phyloP scores from a whole-genome alignment of 1,140 invertebrate genomes.

The Drosophila tropicalis region DNA sequence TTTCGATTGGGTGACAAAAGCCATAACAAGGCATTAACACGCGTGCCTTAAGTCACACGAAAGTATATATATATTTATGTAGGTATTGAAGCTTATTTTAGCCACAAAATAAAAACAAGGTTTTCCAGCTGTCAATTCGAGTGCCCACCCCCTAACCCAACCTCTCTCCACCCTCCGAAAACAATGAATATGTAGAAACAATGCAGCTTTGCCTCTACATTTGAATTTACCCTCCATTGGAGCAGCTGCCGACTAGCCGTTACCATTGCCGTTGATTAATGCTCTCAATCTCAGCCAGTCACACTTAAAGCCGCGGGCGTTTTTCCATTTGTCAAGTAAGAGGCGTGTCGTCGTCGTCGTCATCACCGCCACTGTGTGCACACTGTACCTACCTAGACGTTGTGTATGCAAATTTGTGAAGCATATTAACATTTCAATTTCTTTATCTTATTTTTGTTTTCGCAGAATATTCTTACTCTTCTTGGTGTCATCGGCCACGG shows the following conservation, averaged over 20 bases:
- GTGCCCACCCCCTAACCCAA: constrained; percentile 12
- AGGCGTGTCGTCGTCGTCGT: constrained; percentile 35
- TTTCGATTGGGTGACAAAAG: constrained; percentile 56
- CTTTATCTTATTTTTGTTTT: background rate
- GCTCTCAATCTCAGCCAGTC: constrained; percentile 26
- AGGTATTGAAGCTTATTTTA: constrained; percentile 52
- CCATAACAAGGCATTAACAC: constrained; percentile 66
- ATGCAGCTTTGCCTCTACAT: constrained; percentile 32
- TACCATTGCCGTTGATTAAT: constrained; percentile 46
- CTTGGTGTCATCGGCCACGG: constrained; percentile 33
- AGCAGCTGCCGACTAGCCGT: constrained; percentile 25
- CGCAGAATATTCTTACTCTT: constrained; percentile 74
- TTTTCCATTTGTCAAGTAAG: constrained; percentile 40
- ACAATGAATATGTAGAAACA: constrained; percentile 51
- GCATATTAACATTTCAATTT: constrained; percentile 43
- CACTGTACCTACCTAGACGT: background rate
- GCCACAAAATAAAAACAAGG: constrained; percentile 56
- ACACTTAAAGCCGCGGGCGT: constrained; percentile 36
- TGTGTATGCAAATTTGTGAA: background rate
- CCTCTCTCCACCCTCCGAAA: constrained; percentile 20
- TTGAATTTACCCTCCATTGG: constrained; percentile 14
- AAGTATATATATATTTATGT: no score
- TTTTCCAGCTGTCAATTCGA: constrained; percentile 58
- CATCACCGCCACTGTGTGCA: constrained; percentile 13
- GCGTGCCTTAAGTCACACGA: constrained; percentile 41